Conservation (phyloP, 1,140 invertebrate genomes). For the Amyelois transitella region DNA sequence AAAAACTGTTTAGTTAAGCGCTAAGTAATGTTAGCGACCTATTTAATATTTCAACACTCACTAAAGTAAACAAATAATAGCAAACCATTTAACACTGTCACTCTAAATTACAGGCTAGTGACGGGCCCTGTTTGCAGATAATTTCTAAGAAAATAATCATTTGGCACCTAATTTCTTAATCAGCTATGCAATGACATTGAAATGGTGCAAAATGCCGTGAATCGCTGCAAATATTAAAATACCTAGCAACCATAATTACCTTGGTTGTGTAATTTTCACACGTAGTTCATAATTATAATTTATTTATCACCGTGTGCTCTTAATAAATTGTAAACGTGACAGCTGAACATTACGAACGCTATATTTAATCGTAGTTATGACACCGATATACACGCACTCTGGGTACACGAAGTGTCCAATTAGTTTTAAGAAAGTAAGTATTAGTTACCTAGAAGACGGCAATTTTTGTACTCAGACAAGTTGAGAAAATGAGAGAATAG, state of each 20-base stretch:
- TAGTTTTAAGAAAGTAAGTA: too few relatives aligned
- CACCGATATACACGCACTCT: too few relatives aligned
- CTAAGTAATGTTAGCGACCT: too few relatives aligned
- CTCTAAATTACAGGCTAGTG: background rate
- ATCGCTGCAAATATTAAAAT: background rate
- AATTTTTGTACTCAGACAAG: too few relatives aligned
- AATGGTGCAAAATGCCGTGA: background rate
- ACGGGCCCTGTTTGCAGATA: background rate
- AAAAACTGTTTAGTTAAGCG: too few relatives aligned
- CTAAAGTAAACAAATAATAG: background rate
- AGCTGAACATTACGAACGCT: too few relatives aligned
- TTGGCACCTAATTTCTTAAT: background rate
- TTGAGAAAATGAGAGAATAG: too few relatives aligned
- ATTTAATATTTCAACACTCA: background rate
- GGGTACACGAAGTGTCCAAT: too few relatives aligned
- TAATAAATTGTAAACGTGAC: background rate
- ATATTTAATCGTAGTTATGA: too few relatives aligned
- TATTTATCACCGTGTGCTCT: background rate
- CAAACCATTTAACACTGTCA: slow-evolving; percentile 5
- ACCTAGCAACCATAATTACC: too few relatives aligned
- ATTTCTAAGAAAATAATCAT: background rate
- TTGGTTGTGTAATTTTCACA: too few relatives aligned
- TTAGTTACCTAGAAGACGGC: too few relatives aligned
- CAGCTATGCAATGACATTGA: background rate
- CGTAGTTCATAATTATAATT: background rate